A percentile compares a stretch with the other conserved stretches of the same genome.
These are phyloP conservation scores for Sander lucioperca DNA, from an alignment of 2,113 vertebrate species.

Conservation along the genomic window DNA sequence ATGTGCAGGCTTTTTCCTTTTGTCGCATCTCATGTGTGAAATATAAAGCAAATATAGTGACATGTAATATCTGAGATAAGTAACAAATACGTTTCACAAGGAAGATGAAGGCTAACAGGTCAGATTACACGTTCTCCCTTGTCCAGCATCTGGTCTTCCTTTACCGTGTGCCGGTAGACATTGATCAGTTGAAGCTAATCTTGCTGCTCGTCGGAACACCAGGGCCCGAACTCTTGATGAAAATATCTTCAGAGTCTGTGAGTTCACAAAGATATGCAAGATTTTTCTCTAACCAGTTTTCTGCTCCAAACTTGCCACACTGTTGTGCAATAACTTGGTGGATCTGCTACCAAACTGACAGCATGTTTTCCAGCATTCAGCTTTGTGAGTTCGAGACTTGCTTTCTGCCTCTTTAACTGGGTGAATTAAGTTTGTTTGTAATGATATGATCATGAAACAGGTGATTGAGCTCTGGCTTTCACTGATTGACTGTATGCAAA, in stretches of 20 bases:
- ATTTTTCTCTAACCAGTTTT: slow-evolving; percentile 62
- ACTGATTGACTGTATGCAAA: slow-evolving; percentile 24
- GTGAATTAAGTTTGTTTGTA: slow-evolving; percentile 21
- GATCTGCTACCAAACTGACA: slow-evolving; percentile 47
- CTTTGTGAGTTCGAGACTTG: slow-evolving; percentile 39
- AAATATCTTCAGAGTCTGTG: slow-evolving; percentile 99
- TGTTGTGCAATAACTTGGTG: slow-evolving; percentile 32
- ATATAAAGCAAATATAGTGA: slow-evolving; percentile 16
- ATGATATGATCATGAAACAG: slow-evolving; percentile 25
- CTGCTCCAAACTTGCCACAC: slow-evolving; percentile 25
- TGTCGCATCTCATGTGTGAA: slow-evolving; percentile 12
- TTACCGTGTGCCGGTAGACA: slow-evolving; percentile 96
- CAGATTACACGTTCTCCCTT: slow-evolving; percentile 16
- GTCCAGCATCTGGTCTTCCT: slow-evolving; percentile 89
- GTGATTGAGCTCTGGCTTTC: slow-evolving; percentile 37
- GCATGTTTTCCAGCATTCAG: slow-evolving; percentile 68
- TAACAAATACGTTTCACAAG: slow-evolving; percentile 12
- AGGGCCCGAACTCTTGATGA: slow-evolving; percentile 98
- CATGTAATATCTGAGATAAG: slow-evolving; percentile 15
- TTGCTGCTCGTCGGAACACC: slow-evolving; percentile 99
- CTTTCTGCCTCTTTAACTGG: slow-evolving; percentile 26
- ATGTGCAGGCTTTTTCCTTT: neutral
- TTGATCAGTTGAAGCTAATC: slow-evolving; percentile 99
- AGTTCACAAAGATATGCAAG: slow-evolving; percentile 88
- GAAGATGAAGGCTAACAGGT: slow-evolving; percentile 18